Conservation (phyloP, 1,140 invertebrate genomes). For the Macrostomum lignano region DNA sequence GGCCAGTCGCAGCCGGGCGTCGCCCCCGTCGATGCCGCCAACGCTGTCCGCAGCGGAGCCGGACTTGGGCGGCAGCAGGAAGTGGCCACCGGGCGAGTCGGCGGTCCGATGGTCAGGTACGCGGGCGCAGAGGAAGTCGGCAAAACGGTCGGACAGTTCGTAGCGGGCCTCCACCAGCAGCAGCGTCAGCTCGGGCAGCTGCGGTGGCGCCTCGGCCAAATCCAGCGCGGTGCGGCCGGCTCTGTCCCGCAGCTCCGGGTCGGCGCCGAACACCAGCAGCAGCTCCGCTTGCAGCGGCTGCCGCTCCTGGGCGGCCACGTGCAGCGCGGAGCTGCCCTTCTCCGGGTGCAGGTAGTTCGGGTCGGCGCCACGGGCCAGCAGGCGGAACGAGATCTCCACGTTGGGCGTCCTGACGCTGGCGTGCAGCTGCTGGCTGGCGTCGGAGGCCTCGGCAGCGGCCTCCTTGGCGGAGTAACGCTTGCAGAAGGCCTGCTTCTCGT, state of each 20-base stretch:
- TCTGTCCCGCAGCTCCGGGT: slow-evolving; percentile 38
- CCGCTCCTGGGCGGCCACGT: slow-evolving; percentile 47
- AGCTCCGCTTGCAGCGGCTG: slow-evolving; percentile 39
- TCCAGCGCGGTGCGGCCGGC: slow-evolving; percentile 23
- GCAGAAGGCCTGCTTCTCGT: slow-evolving; percentile 56
- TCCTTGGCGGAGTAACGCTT: too few species aligned
- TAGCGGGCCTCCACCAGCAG: slow-evolving; percentile 62
- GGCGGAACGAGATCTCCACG: slow-evolving; percentile 52
- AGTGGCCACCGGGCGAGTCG: too few species aligned
- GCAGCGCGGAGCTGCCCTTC: slow-evolving; percentile 60
- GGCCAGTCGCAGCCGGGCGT: too few species aligned
- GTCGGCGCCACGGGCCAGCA: slow-evolving; percentile 73
- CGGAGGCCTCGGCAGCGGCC: background rate
- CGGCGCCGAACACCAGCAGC: slow-evolving; percentile 66
- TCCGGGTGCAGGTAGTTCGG: slow-evolving; percentile 83
- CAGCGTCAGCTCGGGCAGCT: slow-evolving; percentile 49
- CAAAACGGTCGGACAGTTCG: slow-evolving; percentile 68
- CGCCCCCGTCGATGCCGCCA: too few species aligned
- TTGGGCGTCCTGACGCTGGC: slow-evolving; percentile 71
- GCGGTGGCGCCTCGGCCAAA: slow-evolving; percentile 37
- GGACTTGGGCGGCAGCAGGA: too few species aligned
- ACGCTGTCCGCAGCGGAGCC: too few species aligned
- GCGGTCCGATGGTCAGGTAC: too few species aligned
- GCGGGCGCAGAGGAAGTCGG: slow-evolving; percentile 51
- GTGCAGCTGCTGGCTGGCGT: slow-evolving; percentile 44